A percentile compares a stretch with the other conserved stretches of the same genome.
Evolutionary conservation across 2,113 vertebrate species (phyloP).

Genomic region (Thunnus thynnus): DNA sequence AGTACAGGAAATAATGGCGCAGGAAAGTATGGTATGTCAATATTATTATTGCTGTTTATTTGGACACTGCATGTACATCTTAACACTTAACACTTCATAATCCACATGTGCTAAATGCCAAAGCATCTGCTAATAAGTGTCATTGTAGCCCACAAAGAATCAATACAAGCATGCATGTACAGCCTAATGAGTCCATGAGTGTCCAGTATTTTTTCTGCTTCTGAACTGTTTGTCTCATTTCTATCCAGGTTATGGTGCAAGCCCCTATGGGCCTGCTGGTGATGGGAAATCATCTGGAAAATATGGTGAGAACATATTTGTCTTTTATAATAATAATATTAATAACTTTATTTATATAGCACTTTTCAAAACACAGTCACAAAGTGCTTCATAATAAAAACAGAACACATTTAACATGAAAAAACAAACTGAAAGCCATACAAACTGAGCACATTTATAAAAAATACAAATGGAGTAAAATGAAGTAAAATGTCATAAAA

Average conservation of each 20-base stretch:
- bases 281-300: constrained; percentile 48
- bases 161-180: neutral
- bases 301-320: constrained; percentile 52
- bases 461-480: too few species aligned
- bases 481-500: too few species aligned
- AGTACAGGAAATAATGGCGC: constrained; percentile 37
- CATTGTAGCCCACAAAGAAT: neutral
- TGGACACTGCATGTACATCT: too few species aligned
- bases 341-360: neutral
- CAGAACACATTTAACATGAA: too few species aligned
- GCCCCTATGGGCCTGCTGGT: constrained; percentile 42
- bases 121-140: neutral
- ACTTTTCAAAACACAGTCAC: neutral
- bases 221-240: neutral
- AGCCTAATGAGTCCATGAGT: neutral
- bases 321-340: too few species aligned
- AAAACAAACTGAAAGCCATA: too few species aligned
- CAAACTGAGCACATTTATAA: too few species aligned
- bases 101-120: neutral
- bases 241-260: constrained; percentile 59
- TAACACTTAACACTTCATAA: neutral
- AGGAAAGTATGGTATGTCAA: constrained; percentile 61
- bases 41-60: neutral
- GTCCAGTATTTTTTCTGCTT: neutral
- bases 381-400: too few species aligned